Conservation (phyloP, 1,140 invertebrate species). For the Lasioglossum baleicum region DNA sequence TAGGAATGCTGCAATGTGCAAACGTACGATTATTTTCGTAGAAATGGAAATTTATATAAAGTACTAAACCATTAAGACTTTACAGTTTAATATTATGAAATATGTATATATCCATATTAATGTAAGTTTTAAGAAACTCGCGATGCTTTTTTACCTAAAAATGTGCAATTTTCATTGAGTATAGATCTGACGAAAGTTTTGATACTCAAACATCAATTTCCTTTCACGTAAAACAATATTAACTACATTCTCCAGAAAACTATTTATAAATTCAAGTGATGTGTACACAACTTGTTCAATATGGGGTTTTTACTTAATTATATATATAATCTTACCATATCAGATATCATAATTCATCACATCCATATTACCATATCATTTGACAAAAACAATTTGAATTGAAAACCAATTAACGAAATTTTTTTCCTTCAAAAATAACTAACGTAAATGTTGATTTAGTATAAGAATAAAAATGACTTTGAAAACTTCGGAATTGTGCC, state of each 20-base stretch:
- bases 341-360: too few species aligned
- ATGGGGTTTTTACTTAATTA: not conserved
- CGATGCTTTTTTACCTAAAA: not conserved
- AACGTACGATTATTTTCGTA: not conserved
- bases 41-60: not conserved
- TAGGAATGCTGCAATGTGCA: not conserved
- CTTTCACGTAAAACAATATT: too few species aligned
- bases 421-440: not conserved
- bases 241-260: too few species aligned
- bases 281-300: too few species aligned
- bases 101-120: not conserved
- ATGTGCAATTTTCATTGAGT: not conserved
- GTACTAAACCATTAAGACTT: not conserved
- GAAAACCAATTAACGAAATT: not conserved
- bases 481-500: conserved; percentile 7
- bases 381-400: not conserved
- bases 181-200: not conserved
- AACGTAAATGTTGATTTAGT: not conserved
- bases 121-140: not conserved
- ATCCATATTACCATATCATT: too few species aligned
- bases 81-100: not conserved
- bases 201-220: too few species aligned
- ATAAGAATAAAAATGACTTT: conserved; percentile 11
- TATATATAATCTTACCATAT: too few species aligned
- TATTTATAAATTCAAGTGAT: too few species aligned